Percentiles rank a stretch among this genome's conserved stretches.
phyloP scores from a whole-genome alignment of 2,113 vertebrate genomes.

The Caracal caracal region DNA sequence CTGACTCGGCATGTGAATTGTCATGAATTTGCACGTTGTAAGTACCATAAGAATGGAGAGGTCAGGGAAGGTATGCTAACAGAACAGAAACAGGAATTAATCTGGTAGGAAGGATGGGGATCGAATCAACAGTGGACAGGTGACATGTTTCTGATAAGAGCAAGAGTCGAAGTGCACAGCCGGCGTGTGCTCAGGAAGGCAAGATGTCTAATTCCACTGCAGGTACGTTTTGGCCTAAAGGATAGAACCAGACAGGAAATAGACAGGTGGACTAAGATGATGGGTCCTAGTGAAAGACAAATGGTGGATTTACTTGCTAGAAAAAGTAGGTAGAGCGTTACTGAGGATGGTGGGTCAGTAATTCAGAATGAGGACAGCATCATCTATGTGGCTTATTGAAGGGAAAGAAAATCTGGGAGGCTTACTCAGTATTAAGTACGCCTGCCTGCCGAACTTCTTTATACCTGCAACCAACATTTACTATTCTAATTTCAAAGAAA shows the following conservation, averaged over 20 bases:
- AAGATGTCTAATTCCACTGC: too few species aligned
- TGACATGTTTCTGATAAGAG: background rate
- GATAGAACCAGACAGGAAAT: background rate
- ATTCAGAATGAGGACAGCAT: background rate
- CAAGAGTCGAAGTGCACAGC: background rate
- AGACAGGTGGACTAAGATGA: background rate
- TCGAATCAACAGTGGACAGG: background rate
- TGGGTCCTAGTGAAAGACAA: background rate
- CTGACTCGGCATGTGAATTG: background rate
- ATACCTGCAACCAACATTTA: background rate
- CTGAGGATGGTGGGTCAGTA: background rate
- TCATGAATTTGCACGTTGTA: background rate
- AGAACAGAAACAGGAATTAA: background rate
- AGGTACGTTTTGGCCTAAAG: background rate
- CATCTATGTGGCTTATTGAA: background rate
- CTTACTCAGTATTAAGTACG: background rate
- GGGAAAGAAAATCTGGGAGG: background rate
- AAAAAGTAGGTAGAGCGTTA: background rate
- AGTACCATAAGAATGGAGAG: background rate
- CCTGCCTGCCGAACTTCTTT: background rate
- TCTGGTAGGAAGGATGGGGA: background rate
- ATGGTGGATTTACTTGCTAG: background rate
- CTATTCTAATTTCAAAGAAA: background rate
- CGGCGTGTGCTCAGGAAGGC: background rate
- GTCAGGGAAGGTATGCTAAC: background rate